These are phyloP conservation scores for Petrolisthes cinctipes DNA, from an alignment of 2,888 invertebrate species.

Conservation along the genomic window DNA sequence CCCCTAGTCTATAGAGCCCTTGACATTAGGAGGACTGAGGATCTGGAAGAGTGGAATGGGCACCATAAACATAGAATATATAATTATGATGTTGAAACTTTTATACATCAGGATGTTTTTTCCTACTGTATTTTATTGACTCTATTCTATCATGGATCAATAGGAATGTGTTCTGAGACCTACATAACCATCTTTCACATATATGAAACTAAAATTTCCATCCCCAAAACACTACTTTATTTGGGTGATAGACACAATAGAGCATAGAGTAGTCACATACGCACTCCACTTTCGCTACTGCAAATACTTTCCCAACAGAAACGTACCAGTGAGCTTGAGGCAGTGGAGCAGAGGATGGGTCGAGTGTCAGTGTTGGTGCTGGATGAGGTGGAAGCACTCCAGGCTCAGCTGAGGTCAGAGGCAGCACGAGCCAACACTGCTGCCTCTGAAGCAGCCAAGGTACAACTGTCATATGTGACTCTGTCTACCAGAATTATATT, in stretches of 20 bases:
- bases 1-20: too few relatives aligned
- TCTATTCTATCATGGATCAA: too few relatives aligned
- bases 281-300: too few relatives aligned
- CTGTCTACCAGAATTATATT: neutral
- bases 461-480: slow-evolving; percentile 59
- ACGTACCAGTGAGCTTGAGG: slow-evolving; percentile 69
- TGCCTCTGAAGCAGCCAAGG: slow-evolving; percentile 71
- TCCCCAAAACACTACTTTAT: neutral
- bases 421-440: slow-evolving; percentile 74
- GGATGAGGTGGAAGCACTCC: slow-evolving; percentile 77
- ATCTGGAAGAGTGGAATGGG: too few relatives aligned
- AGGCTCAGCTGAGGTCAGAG: slow-evolving; percentile 76
- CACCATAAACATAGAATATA: too few relatives aligned
- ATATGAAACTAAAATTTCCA: neutral
- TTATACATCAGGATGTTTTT: too few relatives aligned
- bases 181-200: neutral
- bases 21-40: too few relatives aligned
- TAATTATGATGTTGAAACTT: too few relatives aligned
- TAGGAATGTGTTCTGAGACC: neutral
- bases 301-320: slow-evolving; percentile 35
- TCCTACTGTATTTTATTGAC: too few relatives aligned
- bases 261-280: too few relatives aligned
- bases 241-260: neutral
- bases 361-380: slow-evolving; percentile 78
- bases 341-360: slow-evolving; percentile 76